Evolutionary conservation across 2,888 invertebrate species (phyloP).

Genomic region (Pollenia griseotomentosa): DNA sequence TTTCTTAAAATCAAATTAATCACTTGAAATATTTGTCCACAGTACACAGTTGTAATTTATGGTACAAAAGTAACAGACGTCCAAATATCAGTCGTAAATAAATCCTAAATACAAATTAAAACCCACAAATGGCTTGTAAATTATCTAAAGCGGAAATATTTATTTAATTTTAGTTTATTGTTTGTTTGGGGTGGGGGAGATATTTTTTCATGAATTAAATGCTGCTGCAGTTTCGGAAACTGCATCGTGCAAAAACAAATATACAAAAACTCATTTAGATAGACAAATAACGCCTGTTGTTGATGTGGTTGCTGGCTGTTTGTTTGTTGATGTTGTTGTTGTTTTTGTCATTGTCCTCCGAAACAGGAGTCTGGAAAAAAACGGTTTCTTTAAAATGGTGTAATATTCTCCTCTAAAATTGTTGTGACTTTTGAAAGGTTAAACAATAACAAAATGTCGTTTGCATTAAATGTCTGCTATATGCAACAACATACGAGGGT

Average conservation of each 20-base stretch:
- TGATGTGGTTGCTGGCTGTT: constrained; percentile 21
- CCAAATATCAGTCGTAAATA: constrained; percentile 50
- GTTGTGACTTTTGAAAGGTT: constrained; percentile 38
- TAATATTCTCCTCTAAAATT: constrained; percentile 14
- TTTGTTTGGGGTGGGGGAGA: background rate
- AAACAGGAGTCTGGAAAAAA: background rate
- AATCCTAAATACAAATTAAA: constrained; percentile 58
- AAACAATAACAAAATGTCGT: constrained; percentile 60
- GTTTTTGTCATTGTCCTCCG: constrained; percentile 16
- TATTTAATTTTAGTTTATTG: constrained; percentile 55
- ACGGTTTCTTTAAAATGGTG: constrained; percentile 14
- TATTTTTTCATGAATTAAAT: constrained; percentile 27
- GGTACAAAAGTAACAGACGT: no score
- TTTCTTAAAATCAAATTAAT: constrained; percentile 75
- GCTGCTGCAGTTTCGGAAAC: constrained; percentile 41
- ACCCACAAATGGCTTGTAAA: constrained; percentile 65
- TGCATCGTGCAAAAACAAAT: constrained; percentile 1
- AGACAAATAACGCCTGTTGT: constrained; percentile 29
- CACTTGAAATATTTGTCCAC: constrained; percentile 64
- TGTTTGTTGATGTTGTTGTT: background rate
- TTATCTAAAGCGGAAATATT: constrained; percentile 69
- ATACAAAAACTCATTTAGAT: background rate
- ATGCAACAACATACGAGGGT: constrained; percentile 5
- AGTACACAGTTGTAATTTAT: constrained; percentile 13
- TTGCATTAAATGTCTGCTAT: constrained; percentile 46